Base-by-base conservation (phyloP, 2,888 invertebrate genomes). In the Heliconius aoede region DNA sequence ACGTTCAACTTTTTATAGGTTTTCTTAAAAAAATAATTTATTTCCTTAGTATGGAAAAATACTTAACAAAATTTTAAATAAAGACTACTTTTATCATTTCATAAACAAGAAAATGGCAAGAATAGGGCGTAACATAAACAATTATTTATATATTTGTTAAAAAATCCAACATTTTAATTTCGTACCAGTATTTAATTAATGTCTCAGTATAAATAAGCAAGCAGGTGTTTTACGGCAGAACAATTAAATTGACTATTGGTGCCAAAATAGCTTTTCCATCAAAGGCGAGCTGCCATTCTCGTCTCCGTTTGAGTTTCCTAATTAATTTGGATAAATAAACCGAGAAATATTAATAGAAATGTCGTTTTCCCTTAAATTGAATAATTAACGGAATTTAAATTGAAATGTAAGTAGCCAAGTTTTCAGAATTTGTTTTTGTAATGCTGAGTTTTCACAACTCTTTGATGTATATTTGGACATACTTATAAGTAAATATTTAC, bases 161-260 rank as follows among this genome's bases (percentile, higher is more conserved):
- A 51, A 7, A 51, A 3, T 51, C 13, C 5, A 64, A n/a, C 51
- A 30, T 30, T 51, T 69, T 55, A 30, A 30, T 55, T 69, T 24
- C 13, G 4, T 46, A 55, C 55, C 55, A 1, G 69, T n/a, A 40
- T 11, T 72, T 58, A 76, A 76, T 73, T 74, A 69, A 30, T 26
- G 36, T 62, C 30, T 51, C 24, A 26, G 26, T 72, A 71, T 73
- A 73, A 58, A 76, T 69, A 71, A 76, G 64, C 58, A 71, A 64
- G 83, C 90, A 91, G 90, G 86, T 90, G 91, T 85, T 87, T 77
- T 82, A 77, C 79, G 77, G 82, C 80, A 82, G 82, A 83, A 83
- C 87, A 89, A 90, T 90, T 89, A 88, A 90, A 86, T 81, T 82
- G 84, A 81, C 82, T 83, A 82, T 83, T 77, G 80, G 82, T 81